A percentile compares a stretch with the other conserved stretches of the same genome.
Conservation (phyloP, 1,140 invertebrate species). For the Pogonomyrmex californicus region DNA sequence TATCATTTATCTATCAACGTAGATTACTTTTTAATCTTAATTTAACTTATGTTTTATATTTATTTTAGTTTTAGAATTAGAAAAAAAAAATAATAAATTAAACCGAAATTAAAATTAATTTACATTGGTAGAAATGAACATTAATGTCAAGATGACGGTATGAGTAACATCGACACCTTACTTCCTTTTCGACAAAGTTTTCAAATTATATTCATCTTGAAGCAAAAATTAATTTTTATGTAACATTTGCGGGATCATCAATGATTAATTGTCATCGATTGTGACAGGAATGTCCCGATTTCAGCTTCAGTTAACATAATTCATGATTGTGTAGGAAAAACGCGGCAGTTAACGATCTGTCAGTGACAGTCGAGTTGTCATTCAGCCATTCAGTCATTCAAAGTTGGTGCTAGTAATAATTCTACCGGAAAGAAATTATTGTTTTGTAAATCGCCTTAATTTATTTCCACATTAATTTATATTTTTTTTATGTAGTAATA, state of each 20-base stretch:
- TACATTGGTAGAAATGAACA: too few relatives aligned
- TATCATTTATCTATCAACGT: background rate
- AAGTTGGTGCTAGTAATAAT: background rate
- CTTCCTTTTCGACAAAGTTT: background rate
- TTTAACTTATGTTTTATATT: too few relatives aligned
- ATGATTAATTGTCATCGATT: background rate
- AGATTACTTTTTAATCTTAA: too few relatives aligned
- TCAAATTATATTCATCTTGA: background rate
- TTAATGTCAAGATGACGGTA: background rate
- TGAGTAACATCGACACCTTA: background rate
- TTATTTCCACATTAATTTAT: background rate
- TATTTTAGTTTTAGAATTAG: too few relatives aligned
- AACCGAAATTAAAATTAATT: too few relatives aligned
- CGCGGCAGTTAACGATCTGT: background rate
- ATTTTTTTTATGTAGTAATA: background rate
- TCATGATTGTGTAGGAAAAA: background rate
- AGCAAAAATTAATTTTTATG: background rate
- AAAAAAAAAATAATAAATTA: too few relatives aligned
- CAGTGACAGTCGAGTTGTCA: background rate
- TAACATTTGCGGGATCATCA: background rate
- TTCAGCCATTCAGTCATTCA: too few relatives aligned
- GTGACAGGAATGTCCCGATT: background rate
- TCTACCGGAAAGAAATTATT: background rate
- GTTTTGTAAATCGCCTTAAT: background rate
- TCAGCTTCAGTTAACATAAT: slow-evolving; percentile 16